A percentile compares a stretch with the other conserved stretches of the same genome.
Evolutionary conservation across 2,113 vertebrate genomes (phyloP).

Genomic region (Calidris pugnax): DNA sequence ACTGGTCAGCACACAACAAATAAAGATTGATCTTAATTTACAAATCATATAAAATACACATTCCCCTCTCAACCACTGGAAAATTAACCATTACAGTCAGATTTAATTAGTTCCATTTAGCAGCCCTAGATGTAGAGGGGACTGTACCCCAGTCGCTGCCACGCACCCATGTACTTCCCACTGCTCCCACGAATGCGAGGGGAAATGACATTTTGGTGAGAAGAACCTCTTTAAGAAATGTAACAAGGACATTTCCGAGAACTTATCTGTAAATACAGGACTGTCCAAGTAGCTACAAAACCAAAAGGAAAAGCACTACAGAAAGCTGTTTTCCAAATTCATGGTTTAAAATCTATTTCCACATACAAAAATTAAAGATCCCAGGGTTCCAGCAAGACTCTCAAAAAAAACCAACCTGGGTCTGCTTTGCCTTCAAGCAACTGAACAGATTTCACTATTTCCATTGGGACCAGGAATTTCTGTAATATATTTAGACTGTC

Average conservation of each 20-base stretch:
- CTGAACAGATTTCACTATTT: background rate
- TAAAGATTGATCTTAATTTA: background rate
- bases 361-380: background rate
- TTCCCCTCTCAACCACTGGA: background rate
- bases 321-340: background rate
- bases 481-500: background rate
- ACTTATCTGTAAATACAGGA: background rate
- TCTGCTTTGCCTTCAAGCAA: background rate
- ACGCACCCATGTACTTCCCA: rapidly evolving
- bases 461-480: background rate
- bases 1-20: background rate
- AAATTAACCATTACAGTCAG: background rate
- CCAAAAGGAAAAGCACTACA: background rate
- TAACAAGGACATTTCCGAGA: background rate
- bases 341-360: background rate
- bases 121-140: background rate
- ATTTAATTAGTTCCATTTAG: background rate
- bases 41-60: background rate
- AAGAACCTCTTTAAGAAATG: background rate
- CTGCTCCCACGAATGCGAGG: background rate
- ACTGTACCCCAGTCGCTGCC: background rate
- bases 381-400: background rate
- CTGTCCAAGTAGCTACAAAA: background rate
- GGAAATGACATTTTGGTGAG: background rate
- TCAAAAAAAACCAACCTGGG: background rate